A percentile compares a stretch with the other conserved stretches of the same genome.
Conservation (phyloP, 2,888 invertebrate genomes). For the Drosophila bunnanda region DNA sequence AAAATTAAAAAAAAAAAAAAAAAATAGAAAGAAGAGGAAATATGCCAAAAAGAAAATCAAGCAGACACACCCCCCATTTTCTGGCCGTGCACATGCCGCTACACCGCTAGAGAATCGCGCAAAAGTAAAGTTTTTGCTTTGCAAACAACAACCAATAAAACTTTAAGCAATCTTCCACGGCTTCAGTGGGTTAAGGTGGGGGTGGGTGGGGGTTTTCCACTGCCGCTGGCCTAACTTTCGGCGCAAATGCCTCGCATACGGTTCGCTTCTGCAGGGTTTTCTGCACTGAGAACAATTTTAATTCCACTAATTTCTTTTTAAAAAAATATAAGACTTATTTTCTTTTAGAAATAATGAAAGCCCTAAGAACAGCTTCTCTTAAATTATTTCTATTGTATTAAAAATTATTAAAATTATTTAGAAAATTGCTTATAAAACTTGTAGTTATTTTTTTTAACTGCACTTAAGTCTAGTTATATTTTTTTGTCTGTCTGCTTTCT, state of each 20-base stretch:
- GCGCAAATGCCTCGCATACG: slow-evolving; percentile 65
- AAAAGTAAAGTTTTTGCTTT: slow-evolving; percentile 78
- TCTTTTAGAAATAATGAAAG: no score
- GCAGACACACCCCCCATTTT: neutral
- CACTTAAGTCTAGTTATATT: neutral
- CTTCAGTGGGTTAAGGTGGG: slow-evolving; percentile 46
- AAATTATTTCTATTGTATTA: no score
- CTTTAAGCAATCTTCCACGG: slow-evolving; percentile 80
- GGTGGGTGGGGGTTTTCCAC: neutral
- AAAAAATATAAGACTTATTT: no score
- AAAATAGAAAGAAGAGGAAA: neutral
- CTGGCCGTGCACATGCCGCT: slow-evolving; percentile 9
- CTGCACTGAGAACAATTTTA: neutral
- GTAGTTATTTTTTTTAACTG: slow-evolving; percentile 3
- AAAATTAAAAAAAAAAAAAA: neutral
- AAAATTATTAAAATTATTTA: no score
- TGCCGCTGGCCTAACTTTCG: slow-evolving; percentile 53
- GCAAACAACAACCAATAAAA: slow-evolving; percentile 81
- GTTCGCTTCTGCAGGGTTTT: slow-evolving; percentile 27
- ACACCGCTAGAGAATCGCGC: slow-evolving; percentile 67
- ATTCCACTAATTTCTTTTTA: no score
- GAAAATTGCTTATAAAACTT: no score
- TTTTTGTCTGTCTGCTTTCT: slow-evolving; percentile 9
- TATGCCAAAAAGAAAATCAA: no score
- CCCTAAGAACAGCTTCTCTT: no score